Evolutionary conservation across 2,888 invertebrate genomes (phyloP).

Genomic region (Trissolcus japonicus): DNA sequence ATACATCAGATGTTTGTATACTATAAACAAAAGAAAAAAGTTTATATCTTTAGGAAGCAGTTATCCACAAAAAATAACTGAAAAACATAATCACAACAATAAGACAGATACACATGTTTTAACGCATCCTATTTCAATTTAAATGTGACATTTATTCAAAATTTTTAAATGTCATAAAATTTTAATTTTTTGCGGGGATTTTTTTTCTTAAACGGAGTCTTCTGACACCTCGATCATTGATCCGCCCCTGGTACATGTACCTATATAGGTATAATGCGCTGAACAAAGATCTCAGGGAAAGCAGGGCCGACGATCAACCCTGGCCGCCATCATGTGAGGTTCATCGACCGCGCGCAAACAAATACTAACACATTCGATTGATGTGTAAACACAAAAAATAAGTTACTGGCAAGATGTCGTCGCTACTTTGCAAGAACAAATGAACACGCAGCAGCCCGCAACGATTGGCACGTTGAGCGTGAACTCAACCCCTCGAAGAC

Average conservation of each 20-base stretch:
- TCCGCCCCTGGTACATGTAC: slow-evolving; percentile 45
- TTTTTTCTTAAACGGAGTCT: slow-evolving; percentile 21
- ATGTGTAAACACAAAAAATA: slow-evolving; percentile 40
- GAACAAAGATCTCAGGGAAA: slow-evolving; percentile 62
- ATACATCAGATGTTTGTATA: too few species aligned
- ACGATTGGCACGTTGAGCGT: slow-evolving; percentile 32
- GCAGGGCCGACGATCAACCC: slow-evolving; percentile 54
- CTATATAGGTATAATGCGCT: slow-evolving; percentile 40
- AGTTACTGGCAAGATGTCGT: slow-evolving; percentile 32
- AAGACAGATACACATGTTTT: not conserved
- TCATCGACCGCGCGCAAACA: slow-evolving; percentile 62
- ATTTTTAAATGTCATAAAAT: too few species aligned
- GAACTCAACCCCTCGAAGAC: slow-evolving; percentile 37
- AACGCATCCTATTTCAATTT: not conserved
- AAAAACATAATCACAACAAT: too few species aligned
- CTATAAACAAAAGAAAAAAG: too few species aligned
- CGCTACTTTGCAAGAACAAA: slow-evolving; percentile 53
- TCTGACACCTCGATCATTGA: slow-evolving; percentile 42
- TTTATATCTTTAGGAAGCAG: too few species aligned
- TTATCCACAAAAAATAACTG: too few species aligned
- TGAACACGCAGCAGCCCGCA: slow-evolving; percentile 41
- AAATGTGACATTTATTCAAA: slow-evolving; percentile 12
- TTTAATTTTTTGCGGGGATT: too few species aligned
- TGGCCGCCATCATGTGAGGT: slow-evolving; percentile 58
- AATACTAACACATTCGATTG: slow-evolving; percentile 34